Evolutionary conservation across 2,888 invertebrate species (phyloP).

Genomic region (Agrochola macilenta): DNA sequence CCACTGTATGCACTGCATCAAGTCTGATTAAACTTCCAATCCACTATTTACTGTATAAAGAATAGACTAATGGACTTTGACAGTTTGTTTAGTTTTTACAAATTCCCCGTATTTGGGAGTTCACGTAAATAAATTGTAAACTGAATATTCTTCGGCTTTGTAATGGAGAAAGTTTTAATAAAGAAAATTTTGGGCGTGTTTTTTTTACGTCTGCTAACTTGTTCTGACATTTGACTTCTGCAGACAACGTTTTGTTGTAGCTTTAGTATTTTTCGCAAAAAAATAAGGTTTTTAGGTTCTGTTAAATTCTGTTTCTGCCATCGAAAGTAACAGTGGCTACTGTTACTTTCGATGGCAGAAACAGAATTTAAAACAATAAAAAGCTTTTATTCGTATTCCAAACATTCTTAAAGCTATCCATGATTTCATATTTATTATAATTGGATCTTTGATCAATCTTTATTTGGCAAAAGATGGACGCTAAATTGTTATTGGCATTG

Average conservation of each 20-base stretch:
- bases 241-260: slow-evolving; percentile 5
- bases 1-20: slow-evolving; percentile 67
- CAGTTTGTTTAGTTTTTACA: slow-evolving; percentile 66
- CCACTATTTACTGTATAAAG: slow-evolving; percentile 69
- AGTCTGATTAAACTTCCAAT: slow-evolving; percentile 77
- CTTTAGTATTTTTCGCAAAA: not conserved
- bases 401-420: not conserved
- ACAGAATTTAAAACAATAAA: not conserved
- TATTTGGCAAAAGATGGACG: slow-evolving; percentile 13
- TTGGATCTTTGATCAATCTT: not conserved
- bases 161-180: slow-evolving; percentile 60
- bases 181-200: slow-evolving; percentile 26
- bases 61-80: slow-evolving; percentile 73
- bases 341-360: not conserved
- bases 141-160: slow-evolving; percentile 46
- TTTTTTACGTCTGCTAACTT: slow-evolving; percentile 48
- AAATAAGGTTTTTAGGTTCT: not conserved
- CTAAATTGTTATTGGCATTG: slow-evolving; percentile 19
- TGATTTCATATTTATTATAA: not conserved
- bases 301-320: no score
- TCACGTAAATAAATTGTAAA: slow-evolving; percentile 56
- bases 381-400: not conserved
- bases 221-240: slow-evolving; percentile 46
- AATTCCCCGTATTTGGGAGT: slow-evolving; percentile 59
- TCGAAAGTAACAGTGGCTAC: no score